Conservation (phyloP, 1,140 invertebrate genomes). For the Harpegnathos saltator region DNA sequence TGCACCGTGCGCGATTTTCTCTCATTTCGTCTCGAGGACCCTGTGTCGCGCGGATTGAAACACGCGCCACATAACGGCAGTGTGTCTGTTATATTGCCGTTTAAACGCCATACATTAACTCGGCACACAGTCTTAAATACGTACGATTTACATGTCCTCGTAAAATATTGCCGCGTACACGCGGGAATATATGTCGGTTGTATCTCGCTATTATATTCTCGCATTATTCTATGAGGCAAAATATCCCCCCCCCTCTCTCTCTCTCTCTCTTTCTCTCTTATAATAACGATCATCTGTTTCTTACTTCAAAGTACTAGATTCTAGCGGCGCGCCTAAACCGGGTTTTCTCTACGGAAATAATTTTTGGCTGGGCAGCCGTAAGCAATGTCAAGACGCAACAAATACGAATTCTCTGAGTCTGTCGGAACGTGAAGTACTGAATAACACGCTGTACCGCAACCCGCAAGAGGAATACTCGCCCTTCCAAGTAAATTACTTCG, state of each 20-base stretch:
- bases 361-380: constrained; percentile 84
- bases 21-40: constrained; percentile 46
- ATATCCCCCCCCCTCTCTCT: no score
- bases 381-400: constrained; percentile 79
- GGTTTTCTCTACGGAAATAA: constrained; percentile 86
- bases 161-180: background rate
- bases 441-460: constrained; percentile 77
- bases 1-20: constrained; percentile 25
- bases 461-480: constrained; percentile 81
- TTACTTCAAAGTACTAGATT: constrained; percentile 83
- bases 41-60: background rate
- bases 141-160: background rate
- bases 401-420: constrained; percentile 75
- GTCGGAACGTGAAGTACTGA: constrained; percentile 56
- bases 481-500: constrained; percentile 80
- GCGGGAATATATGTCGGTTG: background rate
- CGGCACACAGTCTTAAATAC: background rate
- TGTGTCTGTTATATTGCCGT: background rate
- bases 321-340: constrained; percentile 82
- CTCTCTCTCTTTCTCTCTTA: background rate
- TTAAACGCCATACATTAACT: background rate
- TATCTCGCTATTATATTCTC: background rate
- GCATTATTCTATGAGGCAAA: no score
- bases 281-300: background rate
- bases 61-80: background rate